Base-by-base conservation (phyloP, 1,140 invertebrate species). In the Hermetia illucens region DNA sequence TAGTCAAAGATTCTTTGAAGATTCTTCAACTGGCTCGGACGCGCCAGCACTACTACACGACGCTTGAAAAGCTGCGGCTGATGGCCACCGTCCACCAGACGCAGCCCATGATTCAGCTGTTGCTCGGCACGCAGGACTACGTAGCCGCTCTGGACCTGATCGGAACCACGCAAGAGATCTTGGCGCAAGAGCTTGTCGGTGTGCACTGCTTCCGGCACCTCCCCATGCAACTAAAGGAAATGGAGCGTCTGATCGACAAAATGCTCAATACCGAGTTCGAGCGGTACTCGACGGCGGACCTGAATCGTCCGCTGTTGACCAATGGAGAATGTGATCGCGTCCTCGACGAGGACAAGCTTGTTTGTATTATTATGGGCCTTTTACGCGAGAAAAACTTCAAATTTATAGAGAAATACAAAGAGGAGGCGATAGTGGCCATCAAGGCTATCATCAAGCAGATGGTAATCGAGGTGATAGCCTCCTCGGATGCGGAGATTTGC, bases 71-170 rank as follows among this genome's bases (percentile, higher is more conserved):
- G 68, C 65, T 96, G 16, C 87, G 90, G 59, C 63, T 95, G 34
- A 95, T 97, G 81, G 74, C 84, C 19, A 94, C 88, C 2, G 89
- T 98, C 5, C 80, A 96, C 59, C 92, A 98, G 69, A 97, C 94
- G 32, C 95, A 98, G 62, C 86, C 90, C 3, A 97, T 90, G 54
- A 86, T 99, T 51, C 93, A 98, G 58, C 68, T 92, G 29, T 66
- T 98, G 9, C 66, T 99, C 13, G 91, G 91, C 37, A 92, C 88
- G 5, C 90, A 88, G 44, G 94, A 99, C 64, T 98, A 94, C 71
- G 91, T 95, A 21, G 92, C 90, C 20, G 94, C 95, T 2, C 66
- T 98, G 27, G 95, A 98, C 67, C 73, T 98, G 31, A 98, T 99
- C 45, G 76, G 55, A 15, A 93, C 90, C 2, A 95, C 94, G 2